Conservation (phyloP, 2,797 vertebrate species). For the Tokudaia tokunoshimensis region DNA sequence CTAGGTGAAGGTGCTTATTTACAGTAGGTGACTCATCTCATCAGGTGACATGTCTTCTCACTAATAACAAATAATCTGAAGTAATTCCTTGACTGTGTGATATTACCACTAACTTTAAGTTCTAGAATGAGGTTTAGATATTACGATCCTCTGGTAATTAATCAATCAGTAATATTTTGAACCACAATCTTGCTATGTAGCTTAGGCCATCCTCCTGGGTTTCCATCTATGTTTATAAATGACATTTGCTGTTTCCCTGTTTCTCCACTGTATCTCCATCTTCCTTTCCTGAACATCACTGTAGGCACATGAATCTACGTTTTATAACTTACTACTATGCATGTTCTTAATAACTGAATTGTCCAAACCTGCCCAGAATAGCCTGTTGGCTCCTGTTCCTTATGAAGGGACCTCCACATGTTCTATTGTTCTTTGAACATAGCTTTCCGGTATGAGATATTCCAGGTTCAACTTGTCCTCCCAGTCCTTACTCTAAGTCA, state of each 20-base stretch:
- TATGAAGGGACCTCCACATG: neutral
- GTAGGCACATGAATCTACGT: neutral
- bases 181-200: neutral
- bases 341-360: slow-evolving; percentile 29
- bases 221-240: neutral
- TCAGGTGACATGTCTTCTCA: neutral
- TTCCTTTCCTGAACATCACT: neutral
- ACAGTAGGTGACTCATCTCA: neutral
- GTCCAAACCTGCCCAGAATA: neutral
- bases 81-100: neutral
- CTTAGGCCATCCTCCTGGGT: neutral
- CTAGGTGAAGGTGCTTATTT: neutral
- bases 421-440: neutral
- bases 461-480: neutral
- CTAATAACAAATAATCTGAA: neutral
- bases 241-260: neutral
- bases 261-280: neutral
- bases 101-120: slow-evolving; percentile 39
- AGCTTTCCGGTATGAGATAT: neutral
- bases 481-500: neutral
- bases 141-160: neutral
- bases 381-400: neutral
- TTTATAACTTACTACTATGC: slow-evolving; percentile 15
- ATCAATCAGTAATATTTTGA: neutral
- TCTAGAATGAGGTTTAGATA: neutral